phyloP scores from a whole-genome alignment of 1,140 invertebrate species.

The Berghia stephanieae region DNA sequence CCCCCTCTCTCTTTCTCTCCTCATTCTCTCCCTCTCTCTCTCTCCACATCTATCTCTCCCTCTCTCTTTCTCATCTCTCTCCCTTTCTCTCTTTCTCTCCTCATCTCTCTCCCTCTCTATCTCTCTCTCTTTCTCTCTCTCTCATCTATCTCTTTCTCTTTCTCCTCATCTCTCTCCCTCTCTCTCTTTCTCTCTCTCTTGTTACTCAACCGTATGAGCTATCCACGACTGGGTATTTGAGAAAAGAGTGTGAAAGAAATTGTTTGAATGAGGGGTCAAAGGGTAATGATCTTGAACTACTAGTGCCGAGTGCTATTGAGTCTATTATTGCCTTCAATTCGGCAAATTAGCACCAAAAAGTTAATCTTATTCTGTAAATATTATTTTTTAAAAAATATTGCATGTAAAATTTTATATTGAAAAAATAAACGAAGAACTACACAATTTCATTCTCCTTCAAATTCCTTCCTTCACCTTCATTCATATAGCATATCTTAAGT shows the following conservation, averaged over 20 bases:
- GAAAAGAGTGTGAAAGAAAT: not conserved
- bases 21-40: constrained; percentile 6
- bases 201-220: too few relatives aligned
- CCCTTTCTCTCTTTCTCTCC: not conserved
- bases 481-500: too few relatives aligned
- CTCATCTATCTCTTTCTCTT: not conserved
- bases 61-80: not conserved
- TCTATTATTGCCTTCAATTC: too few relatives aligned
- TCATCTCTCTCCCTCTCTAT: not conserved
- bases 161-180: not conserved
- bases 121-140: not conserved
- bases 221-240: not conserved
- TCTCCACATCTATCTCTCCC: not conserved
- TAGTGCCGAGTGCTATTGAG: too few relatives aligned
- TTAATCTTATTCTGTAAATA: not conserved
- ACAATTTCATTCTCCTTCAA: too few relatives aligned
- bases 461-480: too few relatives aligned
- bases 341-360: not conserved
- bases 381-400: too few relatives aligned
- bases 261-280: not conserved
- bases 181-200: not conserved
- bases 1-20: not conserved
- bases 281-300: too few relatives aligned
- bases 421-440: too few relatives aligned
- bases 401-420: too few relatives aligned